These are phyloP conservation scores for Episyrphus balteatus DNA, from an alignment of 1,140 invertebrate species.

Conservation along the genomic window DNA sequence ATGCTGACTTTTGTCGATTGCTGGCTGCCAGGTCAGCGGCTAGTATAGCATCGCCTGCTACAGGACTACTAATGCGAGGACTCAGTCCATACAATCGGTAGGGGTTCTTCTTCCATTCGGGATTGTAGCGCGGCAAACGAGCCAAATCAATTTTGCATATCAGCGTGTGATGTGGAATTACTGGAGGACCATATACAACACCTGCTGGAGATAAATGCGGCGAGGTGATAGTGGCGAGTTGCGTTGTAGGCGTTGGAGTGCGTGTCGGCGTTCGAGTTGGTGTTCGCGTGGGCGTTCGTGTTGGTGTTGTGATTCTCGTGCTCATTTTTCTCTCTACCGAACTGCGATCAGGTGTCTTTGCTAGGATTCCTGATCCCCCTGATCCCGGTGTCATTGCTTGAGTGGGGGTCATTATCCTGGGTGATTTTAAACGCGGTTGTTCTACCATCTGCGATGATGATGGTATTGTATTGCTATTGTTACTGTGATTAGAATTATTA, in stretches of 20 bases:
- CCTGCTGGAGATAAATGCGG: not conserved
- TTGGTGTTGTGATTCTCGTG: constrained; percentile 6
- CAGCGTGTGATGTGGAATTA: constrained; percentile 5
- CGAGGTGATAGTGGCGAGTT: not conserved
- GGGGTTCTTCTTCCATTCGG: constrained; percentile 18
- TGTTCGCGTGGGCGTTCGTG: constrained; percentile 10
- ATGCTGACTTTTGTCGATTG: constrained; percentile 8
- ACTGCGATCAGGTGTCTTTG: constrained; percentile 5
- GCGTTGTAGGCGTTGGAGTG: constrained; percentile 8
- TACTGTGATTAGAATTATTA: not conserved
- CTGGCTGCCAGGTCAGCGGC: constrained; percentile 4
- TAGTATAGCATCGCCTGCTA: constrained; percentile 5
- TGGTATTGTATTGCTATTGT: not conserved
- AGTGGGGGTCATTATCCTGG: no score
- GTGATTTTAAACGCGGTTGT: no score
- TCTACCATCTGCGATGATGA: no score
- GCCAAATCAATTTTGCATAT: constrained; percentile 33
- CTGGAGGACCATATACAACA: not conserved
- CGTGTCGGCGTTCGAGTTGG: constrained; percentile 15
- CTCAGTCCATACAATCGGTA: constrained; percentile 7
- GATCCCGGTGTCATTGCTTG: no score
- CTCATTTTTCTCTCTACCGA: not conserved
- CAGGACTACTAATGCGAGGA: not conserved
- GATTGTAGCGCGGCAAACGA: constrained; percentile 19
- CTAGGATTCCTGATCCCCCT: no score